A percentile compares a stretch with the other conserved stretches of the same genome.
These are phyloP conservation scores for Pseudonaja textilis DNA, from an alignment of 2,113 vertebrate species.

Conservation along the genomic window DNA sequence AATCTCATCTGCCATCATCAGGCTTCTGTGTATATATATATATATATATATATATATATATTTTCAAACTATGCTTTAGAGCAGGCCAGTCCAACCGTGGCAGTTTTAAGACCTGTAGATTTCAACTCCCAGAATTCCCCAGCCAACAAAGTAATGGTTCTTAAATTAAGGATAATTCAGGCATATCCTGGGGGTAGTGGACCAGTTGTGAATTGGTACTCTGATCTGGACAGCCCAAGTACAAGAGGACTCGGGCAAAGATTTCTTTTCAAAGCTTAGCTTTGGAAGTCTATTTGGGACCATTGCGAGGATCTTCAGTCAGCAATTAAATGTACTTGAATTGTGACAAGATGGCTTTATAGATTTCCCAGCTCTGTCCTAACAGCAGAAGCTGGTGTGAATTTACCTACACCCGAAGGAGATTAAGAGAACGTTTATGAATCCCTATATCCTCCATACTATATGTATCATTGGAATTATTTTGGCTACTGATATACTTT, in stretches of 20 bases:
- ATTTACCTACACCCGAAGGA: background rate
- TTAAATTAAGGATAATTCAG: background rate
- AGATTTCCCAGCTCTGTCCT: background rate
- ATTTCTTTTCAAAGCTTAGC: background rate
- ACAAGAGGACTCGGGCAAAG: background rate
- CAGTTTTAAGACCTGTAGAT: background rate
- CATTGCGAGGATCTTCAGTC: background rate
- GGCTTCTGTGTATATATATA: no score
- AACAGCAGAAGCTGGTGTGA: background rate
- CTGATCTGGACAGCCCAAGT: background rate
- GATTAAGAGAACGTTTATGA: background rate
- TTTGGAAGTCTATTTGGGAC: background rate
- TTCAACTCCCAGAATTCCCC: background rate
- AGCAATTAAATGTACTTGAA: background rate
- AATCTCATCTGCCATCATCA: no score
- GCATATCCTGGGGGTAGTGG: background rate
- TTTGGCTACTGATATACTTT: background rate
- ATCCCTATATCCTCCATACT: background rate
- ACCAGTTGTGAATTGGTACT: background rate
- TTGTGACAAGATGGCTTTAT: background rate
- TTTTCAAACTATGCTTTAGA: background rate
- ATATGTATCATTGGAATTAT: background rate
- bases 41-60: no score
- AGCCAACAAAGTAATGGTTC: background rate
- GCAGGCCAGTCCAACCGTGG: background rate